Conservation (phyloP, 1,140 invertebrate species). For the Agrypnia vestita region DNA sequence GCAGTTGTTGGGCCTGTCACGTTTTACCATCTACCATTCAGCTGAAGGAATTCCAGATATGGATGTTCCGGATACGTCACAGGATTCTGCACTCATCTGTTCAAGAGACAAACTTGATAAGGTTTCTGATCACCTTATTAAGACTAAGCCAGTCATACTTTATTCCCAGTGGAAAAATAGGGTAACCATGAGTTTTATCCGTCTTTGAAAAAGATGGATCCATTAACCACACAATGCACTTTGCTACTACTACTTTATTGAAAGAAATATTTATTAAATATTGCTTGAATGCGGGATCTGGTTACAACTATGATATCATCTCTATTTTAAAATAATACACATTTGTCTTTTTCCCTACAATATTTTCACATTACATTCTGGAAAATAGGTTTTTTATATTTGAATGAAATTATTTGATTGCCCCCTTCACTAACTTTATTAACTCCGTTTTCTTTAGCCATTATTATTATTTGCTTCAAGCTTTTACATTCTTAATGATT, state of each 20-base stretch:
- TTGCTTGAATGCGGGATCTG: constrained; percentile 35
- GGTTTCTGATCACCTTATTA: constrained; percentile 64
- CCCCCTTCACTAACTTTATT: constrained; percentile 13
- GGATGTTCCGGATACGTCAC: constrained; percentile 59
- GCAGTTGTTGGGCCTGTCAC: constrained; percentile 62
- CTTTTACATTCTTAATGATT: no score
- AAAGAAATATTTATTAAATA: not conserved
- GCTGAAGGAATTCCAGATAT: constrained; percentile 64
- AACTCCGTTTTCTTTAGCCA: not conserved
- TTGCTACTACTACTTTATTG: not conserved
- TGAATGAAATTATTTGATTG: not conserved
- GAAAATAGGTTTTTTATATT: not conserved
- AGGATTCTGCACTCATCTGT: constrained; percentile 47
- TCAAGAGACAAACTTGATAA: constrained; percentile 63
- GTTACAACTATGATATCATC: not conserved
- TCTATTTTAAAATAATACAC: no score
- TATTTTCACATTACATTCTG: constrained; percentile 34
- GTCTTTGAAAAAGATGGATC: constrained; percentile 30
- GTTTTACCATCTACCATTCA: constrained; percentile 68
- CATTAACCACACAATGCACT: constrained; percentile 41
- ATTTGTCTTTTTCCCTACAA: not conserved
- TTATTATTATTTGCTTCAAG: constrained; percentile 1
- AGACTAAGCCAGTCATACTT: constrained; percentile 60
- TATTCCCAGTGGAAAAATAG: constrained; percentile 69
- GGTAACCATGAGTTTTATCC: constrained; percentile 63